phyloP scores from a whole-genome alignment of 1,140 invertebrate genomes.

The Sinonovacula constricta region DNA sequence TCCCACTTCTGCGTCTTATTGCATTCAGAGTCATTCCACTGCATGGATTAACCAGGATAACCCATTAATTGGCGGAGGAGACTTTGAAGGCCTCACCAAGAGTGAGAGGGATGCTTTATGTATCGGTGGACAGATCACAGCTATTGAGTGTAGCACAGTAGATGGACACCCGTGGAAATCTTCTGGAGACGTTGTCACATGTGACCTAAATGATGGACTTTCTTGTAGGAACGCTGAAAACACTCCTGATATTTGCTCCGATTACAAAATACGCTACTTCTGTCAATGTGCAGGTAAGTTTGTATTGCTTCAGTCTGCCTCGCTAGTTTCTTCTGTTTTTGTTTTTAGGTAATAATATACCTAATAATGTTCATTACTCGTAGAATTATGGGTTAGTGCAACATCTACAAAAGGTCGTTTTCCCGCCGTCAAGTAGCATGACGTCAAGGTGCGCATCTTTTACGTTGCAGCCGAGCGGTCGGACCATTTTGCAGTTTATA shows the following conservation, averaged over 20 bases:
- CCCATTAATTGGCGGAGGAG: slow-evolving; percentile 58
- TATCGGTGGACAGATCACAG: slow-evolving; percentile 59
- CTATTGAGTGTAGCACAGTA: slow-evolving; percentile 62
- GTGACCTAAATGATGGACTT: slow-evolving; percentile 48
- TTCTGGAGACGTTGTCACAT: slow-evolving; percentile 55
- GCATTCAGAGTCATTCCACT: slow-evolving; percentile 53
- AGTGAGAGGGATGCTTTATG: slow-evolving; percentile 59
- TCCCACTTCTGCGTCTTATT: slow-evolving; percentile 31
- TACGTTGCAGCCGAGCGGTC: too few relatives aligned
- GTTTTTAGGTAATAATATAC: too few relatives aligned
- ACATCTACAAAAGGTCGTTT: neutral
- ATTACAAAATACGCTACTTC: slow-evolving; percentile 77
- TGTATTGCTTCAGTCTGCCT: too few relatives aligned
- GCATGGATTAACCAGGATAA: slow-evolving; percentile 67
- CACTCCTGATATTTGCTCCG: slow-evolving; percentile 65
- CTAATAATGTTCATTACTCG: neutral
- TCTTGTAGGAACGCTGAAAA: slow-evolving; percentile 48
- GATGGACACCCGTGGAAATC: slow-evolving; percentile 49
- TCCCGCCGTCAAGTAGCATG: too few relatives aligned
- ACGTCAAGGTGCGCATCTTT: too few relatives aligned
- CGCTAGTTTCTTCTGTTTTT: too few relatives aligned
- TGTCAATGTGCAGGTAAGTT: slow-evolving; percentile 73
- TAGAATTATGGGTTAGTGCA: neutral
- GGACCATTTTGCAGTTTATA: neutral
- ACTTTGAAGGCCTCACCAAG: slow-evolving; percentile 58